Base-by-base conservation (phyloP, 2,797 vertebrate species). In the Pseudomugil gertrudae region DNA sequence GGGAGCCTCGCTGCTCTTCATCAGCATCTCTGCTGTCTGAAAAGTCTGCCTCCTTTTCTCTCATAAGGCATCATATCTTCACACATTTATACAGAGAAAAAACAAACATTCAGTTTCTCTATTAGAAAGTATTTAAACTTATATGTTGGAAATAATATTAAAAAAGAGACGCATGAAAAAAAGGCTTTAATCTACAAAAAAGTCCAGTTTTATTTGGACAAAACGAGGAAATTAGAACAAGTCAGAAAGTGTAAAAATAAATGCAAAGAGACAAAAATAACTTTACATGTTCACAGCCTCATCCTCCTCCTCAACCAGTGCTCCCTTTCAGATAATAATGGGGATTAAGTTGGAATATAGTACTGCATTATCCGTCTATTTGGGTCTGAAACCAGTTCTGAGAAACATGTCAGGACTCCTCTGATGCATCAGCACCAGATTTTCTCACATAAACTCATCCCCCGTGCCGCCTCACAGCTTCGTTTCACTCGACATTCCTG, bases 1-100 rank as follows among this genome's bases (percentile, higher is more conserved):
- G 84, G 81, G 81, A 85, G 83, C 63, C 47, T 60, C 48, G 6
- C 72, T 81, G 73, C 72, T 78, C 80, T 66, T 74, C 78, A 79
- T 86, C 81, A 74, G 13, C 47, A 68, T 79, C 73, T 63, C 80
- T 60, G 58, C 78, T 10, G 43, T 69, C 66, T 80, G 57, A 60
- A 56, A 67, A 69, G 23, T 64, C 67, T 67, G 43, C 51, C 62
- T 56, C 52, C 19, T 64, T 63, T 21, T 48, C 65, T 57, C 69
- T 64, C 66, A 64, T 45, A 19, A 38, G 61, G 38, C 40, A 58
- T 74, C 19, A 56, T 32, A 47, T 66, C 75, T 60, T 5, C 9
- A 30, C 58, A 69, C 10, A 65, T 57, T 69, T 36, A 0, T 47
- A 64, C 51, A 71, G 3, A 1, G 13, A 30, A 3, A 56, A 63